phyloP scores from a whole-genome alignment of 1,140 invertebrate genomes.

The Trinorchestia longiramus region DNA sequence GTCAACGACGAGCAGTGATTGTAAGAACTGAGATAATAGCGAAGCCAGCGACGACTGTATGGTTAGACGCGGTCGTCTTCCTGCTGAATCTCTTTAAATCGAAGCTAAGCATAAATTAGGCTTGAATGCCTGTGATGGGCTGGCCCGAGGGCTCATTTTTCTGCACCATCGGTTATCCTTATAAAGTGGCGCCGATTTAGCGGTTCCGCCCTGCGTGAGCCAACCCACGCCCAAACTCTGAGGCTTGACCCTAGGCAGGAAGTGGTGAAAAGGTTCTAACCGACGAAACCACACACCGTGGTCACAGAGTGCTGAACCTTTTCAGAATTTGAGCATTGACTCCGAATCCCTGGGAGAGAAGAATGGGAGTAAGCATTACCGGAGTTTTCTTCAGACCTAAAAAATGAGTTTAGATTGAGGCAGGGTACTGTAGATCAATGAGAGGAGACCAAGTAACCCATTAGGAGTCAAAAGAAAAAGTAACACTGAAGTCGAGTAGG shows the following conservation, averaged over 20 bases:
- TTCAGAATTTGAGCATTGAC: background rate
- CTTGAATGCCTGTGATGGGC: background rate
- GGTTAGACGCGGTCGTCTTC: background rate
- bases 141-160: conserved; percentile 5
- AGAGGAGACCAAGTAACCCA: no score
- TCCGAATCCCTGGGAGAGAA: background rate
- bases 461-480: no score
- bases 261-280: background rate
- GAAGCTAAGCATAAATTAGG: background rate
- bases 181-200: conserved; percentile 32
- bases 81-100: background rate
- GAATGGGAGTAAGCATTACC: background rate
- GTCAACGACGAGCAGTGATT: background rate
- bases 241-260: conserved; percentile 29
- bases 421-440: no score
- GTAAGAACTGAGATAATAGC: background rate
- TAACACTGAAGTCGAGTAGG: no score
- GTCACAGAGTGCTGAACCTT: background rate
- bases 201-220: conserved; percentile 38
- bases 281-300: background rate
- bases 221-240: conserved; percentile 13
- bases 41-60: background rate
- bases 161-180: background rate
- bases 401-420: no score
- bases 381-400: no score